Base-by-base conservation (phyloP, 2,888 invertebrate species). In the Mimachlamys varia region DNA sequence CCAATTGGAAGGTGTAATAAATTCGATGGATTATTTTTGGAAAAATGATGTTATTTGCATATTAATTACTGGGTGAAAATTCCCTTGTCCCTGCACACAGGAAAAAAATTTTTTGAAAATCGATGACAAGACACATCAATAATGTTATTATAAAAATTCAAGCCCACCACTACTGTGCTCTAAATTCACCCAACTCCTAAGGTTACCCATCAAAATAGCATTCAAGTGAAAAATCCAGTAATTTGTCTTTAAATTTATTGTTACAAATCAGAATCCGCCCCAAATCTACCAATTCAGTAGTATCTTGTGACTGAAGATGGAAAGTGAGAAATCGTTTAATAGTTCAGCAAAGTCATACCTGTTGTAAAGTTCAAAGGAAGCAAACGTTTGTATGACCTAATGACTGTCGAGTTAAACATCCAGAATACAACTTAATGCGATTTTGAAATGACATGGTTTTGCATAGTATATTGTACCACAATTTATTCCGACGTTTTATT, bases 381-480 rank as follows among this genome's bases (percentile, higher is more conserved):
- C 76, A 76, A 76, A 76, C 76, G 33, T 76, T 76, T 76, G 76
- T 76, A 76, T 76, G 76, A 76, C 76, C 76, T 76, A 76, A 76
- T 76, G 76, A 76, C 17, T 12, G 33, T 76, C 33, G 27, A 33
- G 76, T 76, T 76, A 76, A 76, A 76, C 17, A 27, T 33, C 27
- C 33, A 27, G 76, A 76, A 27, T 13, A 76, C 76, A 76, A 76
- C 13, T 76, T 33, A 76, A 76, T 33, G 76, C 5, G 27, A 76
- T 76, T 76, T 27, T 76, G 76, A 76, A 76, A 76, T 76, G 76
- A 76, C 76, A 33, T 27, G 76, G 76, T 76, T 76, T 76, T 76
- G 33, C 76, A 76, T 76, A 76, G 33, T 76, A 76, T 27, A 15
- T 76, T 76, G 76, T 33, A 4, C 76, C 76, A 76, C 27, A 10